Percentiles rank a stretch among this genome's conserved stretches.
Conservation (phyloP, 2,113 vertebrate species). For the Alosa alosa region DNA sequence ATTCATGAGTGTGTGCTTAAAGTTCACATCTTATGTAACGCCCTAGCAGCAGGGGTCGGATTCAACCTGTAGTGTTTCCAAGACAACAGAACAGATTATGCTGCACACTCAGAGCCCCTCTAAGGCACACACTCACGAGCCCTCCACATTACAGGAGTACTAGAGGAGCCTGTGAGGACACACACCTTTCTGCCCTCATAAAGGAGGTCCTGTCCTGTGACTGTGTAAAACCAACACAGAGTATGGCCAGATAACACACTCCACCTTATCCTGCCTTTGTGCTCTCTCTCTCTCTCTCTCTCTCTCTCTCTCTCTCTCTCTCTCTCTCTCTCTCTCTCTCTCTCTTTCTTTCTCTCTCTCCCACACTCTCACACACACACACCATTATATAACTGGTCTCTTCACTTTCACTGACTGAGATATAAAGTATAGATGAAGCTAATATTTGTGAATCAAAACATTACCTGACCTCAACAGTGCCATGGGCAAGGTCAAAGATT, state of each 20-base stretch:
- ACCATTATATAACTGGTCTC: not conserved
- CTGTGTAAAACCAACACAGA: not conserved
- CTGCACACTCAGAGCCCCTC: not conserved
- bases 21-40: conserved; percentile 8
- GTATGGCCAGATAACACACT: not conserved
- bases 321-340: not conserved
- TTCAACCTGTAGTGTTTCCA: conserved; percentile 19
- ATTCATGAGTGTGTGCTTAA: conserved; percentile 21
- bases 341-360: not conserved
- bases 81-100: conserved; percentile 20
- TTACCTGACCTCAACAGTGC: not conserved
- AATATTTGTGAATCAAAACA: not conserved
- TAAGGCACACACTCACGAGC: not conserved
- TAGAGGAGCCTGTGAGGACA: not conserved
- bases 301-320: no score
- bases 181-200: not conserved
- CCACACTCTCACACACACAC: not conserved
- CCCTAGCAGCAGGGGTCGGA: not conserved
- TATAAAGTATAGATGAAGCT: not conserved
- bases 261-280: not conserved
- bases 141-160: not conserved
- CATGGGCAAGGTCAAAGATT: not conserved
- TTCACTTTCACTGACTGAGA: not conserved
- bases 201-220: not conserved
- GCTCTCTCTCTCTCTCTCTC: not conserved